A percentile compares a stretch with the other conserved stretches of the same genome.
phyloP scores from a whole-genome alignment of 2,797 vertebrate species.

The Cossypha caffra region DNA sequence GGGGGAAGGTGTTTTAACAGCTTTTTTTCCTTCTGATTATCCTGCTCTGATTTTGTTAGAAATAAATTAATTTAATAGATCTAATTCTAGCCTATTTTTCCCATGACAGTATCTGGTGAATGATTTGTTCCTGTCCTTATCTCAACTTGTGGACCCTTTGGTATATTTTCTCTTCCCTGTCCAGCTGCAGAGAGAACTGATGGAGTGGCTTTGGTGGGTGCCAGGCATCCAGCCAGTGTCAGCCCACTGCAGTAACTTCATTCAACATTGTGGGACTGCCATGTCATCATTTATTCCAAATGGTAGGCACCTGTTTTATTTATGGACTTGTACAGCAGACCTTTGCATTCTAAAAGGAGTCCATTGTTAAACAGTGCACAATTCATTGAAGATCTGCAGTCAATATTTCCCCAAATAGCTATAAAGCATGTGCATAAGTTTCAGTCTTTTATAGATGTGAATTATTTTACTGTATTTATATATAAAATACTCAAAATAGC shows the following conservation, averaged over 20 bases:
- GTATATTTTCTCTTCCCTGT: background rate
- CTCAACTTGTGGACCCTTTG: background rate
- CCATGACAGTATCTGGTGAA: accelerated
- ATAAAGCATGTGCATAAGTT: background rate
- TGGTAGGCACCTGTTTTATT: background rate
- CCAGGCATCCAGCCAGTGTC: background rate
- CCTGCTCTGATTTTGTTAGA: background rate
- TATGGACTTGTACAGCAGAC: background rate
- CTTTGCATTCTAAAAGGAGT: background rate
- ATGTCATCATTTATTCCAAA: background rate
- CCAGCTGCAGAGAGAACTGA: background rate
- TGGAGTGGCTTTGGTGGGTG: background rate
- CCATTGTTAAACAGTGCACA: background rate
- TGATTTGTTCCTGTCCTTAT: background rate
- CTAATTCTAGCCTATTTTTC: background rate
- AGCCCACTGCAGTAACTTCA: background rate
- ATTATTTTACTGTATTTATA: background rate
- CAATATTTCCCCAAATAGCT: background rate
- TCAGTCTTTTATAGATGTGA: background rate
- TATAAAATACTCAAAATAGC: background rate
- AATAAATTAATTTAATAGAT: background rate
- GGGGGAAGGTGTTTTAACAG: background rate
- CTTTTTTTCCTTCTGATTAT: background rate
- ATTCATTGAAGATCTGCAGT: background rate
- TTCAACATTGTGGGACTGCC: background rate